Base-by-base conservation (phyloP, 2,888 invertebrate species). In the Drosophila eohydei region DNA sequence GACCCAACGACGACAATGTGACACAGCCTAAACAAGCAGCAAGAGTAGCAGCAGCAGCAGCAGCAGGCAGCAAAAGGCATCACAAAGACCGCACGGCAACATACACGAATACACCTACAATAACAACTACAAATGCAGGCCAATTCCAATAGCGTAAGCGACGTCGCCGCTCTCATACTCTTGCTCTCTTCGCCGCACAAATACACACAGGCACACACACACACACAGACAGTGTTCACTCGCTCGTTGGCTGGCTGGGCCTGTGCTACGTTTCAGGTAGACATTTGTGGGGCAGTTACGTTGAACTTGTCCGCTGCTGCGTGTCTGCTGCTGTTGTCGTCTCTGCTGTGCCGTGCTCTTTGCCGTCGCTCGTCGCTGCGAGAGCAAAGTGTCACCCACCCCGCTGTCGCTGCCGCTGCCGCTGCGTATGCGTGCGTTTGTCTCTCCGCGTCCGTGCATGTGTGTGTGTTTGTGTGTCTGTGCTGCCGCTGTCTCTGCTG, bases 221-320 rank as follows among this genome's bases (percentile, higher is more conserved):
- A 50, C 26, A 21, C 32, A 68, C 32, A 43, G 14, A 48, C 58
- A 62, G 34, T 50, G 72, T 58, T 68, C 57, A 60, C 56, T 69
- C 70, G 77, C 65, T 68, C 72, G 74, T 65, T 74, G 54, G 57
- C 50, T 69, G 63, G 72, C 79, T 68, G 67, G 48, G 56, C 56
- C 56, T 56, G 32, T 41, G 56, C 69, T 79, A 66, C 57, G 76
- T 61, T 78, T 74, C 84, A 80, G 81, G 81, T 82, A 87, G 84
- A 83, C 83, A 85, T 86, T 91, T 89, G 88, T 89, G 90, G 78
- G 91, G 91, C 92, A 92, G 90, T 92, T 91, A 90, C 90, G 90
- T 90, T 91, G 89, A 90, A 92, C 89, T 92, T 92, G 92, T 92
- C 91, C 91, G 90, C 88, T 91, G 90, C 91, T 90, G 89, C 90